Evolutionary conservation across 2,797 vertebrate genomes (phyloP).

Genomic region (Amazonetta brasiliensis): DNA sequence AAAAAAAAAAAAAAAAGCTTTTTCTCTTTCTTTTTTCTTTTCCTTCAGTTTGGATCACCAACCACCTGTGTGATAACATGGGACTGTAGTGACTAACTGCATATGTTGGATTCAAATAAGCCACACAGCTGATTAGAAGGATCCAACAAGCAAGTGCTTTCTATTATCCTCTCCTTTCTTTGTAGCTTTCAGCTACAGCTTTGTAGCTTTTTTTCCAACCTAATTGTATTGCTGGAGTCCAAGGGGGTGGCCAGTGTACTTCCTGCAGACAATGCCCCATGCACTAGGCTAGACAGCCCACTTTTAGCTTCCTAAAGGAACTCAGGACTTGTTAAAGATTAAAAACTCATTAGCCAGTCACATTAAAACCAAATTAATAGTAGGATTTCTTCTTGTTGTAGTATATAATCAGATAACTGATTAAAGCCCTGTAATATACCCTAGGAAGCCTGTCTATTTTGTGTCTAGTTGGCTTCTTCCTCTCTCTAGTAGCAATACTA

Average conservation of each 20-base stretch:
- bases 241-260: not conserved
- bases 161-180: not conserved
- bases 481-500: not conserved
- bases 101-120: not conserved
- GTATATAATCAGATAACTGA: not conserved
- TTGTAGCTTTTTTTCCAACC: not conserved
- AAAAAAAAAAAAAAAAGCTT: not conserved
- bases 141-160: not conserved
- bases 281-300: not conserved
- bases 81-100: not conserved
- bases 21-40: no score
- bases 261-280: not conserved
- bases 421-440: not conserved
- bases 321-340: not conserved
- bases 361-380: not conserved
- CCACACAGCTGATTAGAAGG: not conserved
- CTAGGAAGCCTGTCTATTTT: not conserved
- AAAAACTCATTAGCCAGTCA: not conserved
- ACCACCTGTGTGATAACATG: not conserved
- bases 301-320: not conserved
- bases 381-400: not conserved
- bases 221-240: not conserved
- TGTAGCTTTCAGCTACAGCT: not conserved
- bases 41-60: not conserved
- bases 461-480: not conserved